Conservation (phyloP, 64 coral and sea anemone genomes). For the Actinia equina region DNA sequence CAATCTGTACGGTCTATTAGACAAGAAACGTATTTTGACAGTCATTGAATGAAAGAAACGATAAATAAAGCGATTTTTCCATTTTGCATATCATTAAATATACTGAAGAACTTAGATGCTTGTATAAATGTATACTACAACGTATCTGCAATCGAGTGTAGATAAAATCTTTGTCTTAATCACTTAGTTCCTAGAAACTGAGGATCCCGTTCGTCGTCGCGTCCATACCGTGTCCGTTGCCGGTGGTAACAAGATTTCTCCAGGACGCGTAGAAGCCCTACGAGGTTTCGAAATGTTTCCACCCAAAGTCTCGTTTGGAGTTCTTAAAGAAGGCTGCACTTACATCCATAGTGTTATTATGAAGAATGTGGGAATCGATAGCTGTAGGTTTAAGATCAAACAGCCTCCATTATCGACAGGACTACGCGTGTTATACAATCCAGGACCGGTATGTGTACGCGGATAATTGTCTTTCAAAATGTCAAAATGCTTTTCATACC, state of each 20-base stretch:
- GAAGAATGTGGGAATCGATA: constrained; percentile 91
- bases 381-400: constrained; percentile 87
- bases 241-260: constrained; percentile 57
- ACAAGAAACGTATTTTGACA: no score
- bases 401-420: constrained; percentile 91
- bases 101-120: no score
- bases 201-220: constrained; percentile 70
- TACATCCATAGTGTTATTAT: constrained; percentile 71
- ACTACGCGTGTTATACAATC: constrained; percentile 76
- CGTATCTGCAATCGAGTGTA: no score
- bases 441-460: constrained; percentile 66
- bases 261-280: constrained; percentile 19
- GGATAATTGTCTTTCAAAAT: neutral
- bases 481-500: neutral
- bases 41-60: no score
- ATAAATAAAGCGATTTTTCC: no score
- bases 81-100: no score
- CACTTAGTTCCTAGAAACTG: constrained; percentile 61
- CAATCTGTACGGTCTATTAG: no score
- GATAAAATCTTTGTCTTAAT: neutral
- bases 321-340: constrained; percentile 86
- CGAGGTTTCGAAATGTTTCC: constrained; percentile 87
- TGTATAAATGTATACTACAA: no score
- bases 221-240: constrained; percentile 89
- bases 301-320: constrained; percentile 79